These are phyloP conservation scores for Synanthedon formicaeformis DNA, from an alignment of 2,888 invertebrate species.

Conservation along the genomic window DNA sequence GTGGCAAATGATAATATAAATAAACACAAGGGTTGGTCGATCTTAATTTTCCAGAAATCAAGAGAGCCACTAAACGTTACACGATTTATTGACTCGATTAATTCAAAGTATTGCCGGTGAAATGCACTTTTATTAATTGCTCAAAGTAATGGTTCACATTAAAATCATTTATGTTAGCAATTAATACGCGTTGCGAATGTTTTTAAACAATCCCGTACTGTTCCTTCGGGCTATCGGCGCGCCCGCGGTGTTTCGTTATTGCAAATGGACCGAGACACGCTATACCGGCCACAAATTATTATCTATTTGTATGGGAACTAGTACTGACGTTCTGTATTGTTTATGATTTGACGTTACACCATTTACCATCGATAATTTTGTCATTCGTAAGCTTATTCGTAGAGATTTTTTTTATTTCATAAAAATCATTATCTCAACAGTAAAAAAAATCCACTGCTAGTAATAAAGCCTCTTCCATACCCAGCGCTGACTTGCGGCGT, in stretches of 20 bases:
- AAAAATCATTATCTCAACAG: too few species aligned
- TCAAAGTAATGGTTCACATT: constrained; percentile 35
- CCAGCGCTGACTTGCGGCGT: too few species aligned
- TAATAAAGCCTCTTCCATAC: too few species aligned
- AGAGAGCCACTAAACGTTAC: neutral
- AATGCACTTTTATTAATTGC: constrained; percentile 18
- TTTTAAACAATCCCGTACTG: constrained; percentile 28
- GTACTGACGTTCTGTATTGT: neutral
- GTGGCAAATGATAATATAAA: too few species aligned
- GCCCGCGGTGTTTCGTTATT: constrained; percentile 19
- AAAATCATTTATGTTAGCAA: constrained; percentile 51
- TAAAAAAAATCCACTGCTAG: too few species aligned
- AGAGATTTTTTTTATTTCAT: too few species aligned
- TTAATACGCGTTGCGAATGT: constrained; percentile 43
- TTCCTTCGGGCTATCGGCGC: constrained; percentile 28
- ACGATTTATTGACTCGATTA: neutral
- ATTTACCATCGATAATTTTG: too few species aligned
- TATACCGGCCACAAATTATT: constrained; percentile 18
- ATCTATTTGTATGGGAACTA: constrained; percentile 4
- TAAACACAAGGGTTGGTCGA: too few species aligned
- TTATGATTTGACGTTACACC: neutral
- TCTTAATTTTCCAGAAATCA: too few species aligned
- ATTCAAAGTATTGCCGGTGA: neutral
- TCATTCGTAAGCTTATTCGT: too few species aligned
- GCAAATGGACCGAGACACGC: constrained; percentile 46